Base-by-base conservation (phyloP, 2,113 vertebrate species). In the Tragelaphus strepsiceros region DNA sequence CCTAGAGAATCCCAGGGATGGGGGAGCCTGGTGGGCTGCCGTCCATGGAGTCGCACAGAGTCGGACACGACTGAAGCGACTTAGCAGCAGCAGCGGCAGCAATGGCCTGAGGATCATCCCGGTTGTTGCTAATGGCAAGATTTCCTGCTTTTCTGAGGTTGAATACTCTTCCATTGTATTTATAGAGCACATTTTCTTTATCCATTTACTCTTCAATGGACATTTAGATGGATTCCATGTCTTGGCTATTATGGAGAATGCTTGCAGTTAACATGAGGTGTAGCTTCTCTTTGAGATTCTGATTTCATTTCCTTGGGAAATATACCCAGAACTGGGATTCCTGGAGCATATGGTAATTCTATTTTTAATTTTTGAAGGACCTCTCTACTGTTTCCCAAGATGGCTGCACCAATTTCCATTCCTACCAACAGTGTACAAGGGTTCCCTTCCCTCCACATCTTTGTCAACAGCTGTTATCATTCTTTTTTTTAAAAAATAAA, bases 31-130 rank as follows among this genome's bases (percentile, higher is more conserved):
- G 32, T 67, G 17, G 32, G 64, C 1, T 67, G 32, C 64, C 0
- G 0, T 35, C 17, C 21, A 11, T 67, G 17, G 64, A 17, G 32
- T 67, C 1, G 0, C 64, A 35, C 32, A 67, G 17, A 67, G 32
- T 35, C 4, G 0, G 4, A 35, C 32, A 67, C 0, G 8, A 67
- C 64, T 67, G 64, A 67, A 21, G 32, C 0, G 4, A 35, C 32
- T 35, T 21, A 67, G 64, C 64, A 67, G 64, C 32, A 64, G 62
- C 61, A 16, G 62, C 15, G 9, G 61, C 8, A 35, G 61, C 28
- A 53, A 62, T 30, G 46, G 77, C 88, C 16, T n/a, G 14, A 11
- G 32, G 13, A 49, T 32, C 21, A 15, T 81, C 32, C 84, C 53
- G 26, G 4, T 59, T 82, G 59, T n/a, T 24, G 43, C 58, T 56